Evolutionary conservation across 2,888 invertebrate species (phyloP), one percentile per base, ranked within the genome.

Genomic region (Macropis europaea): DNA sequence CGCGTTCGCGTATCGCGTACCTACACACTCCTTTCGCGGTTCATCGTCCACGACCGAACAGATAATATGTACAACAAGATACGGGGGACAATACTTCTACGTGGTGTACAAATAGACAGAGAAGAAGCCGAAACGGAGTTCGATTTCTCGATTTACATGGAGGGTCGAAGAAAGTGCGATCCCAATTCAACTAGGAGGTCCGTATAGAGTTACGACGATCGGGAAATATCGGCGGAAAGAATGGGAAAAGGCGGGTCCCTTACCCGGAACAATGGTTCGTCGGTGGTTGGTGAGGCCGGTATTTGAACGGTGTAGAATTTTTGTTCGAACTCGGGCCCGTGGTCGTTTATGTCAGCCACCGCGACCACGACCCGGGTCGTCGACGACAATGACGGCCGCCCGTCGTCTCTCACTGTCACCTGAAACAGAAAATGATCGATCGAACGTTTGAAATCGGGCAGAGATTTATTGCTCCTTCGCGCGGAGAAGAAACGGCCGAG

Each of bases 271-370:
- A 93, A 89, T 40, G 93, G 91, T 82, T 92, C 91, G 80, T 93
- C 92, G 76, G 85, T 84, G 72, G 90, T 87, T 40, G 89, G 87
- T 34, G 92, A 91, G 38, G 93, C 92, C 53, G 96, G 96, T 82
- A 96, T 94, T 87, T 94, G 94, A 76, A 97, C 93, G 86, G 95
- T 94, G 91, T 97, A 97, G 88, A 95, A 94, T 77, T 94, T 93
- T 88, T 96, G 95, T 86, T 95, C 94, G 90, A 97, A 97, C 82
- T 94, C 93, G 2, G 98, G 98, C 72, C 94, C 93, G 90, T 97
- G 95, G 91, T 97, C 97, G 91, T 97, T 97, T 83, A 95, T 91
- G 90, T 98, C 97, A 42, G 93, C 92, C 28, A 99, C 94, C 67
- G 93, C 91, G 38, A 99, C 94, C 69, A 94, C 93, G 53, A 99